These are phyloP conservation scores for Micropoecilia bifurca DNA, from an alignment of 2,797 vertebrate genomes.

Conservation along the genomic window DNA sequence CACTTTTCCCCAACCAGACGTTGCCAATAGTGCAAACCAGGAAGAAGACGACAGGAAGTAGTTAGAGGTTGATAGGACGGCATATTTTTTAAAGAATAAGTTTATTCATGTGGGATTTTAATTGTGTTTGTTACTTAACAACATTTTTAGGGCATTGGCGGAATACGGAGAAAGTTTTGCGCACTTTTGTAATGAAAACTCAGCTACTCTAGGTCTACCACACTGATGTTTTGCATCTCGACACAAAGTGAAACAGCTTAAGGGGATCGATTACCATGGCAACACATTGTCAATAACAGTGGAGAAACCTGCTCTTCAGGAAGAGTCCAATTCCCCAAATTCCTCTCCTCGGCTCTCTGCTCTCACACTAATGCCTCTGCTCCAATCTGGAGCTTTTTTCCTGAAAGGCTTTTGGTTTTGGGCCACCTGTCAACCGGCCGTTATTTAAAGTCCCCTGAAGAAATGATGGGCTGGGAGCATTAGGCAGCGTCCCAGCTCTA, in stretches of 20 bases:
- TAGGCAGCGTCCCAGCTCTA: constrained; percentile 80
- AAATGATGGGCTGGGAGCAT: constrained; percentile 76
- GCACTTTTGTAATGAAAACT: no score
- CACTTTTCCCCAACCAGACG: no score
- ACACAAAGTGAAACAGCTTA: not conserved
- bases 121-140: no score
- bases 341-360: constrained; percentile 26
- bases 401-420: constrained; percentile 74
- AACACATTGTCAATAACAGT: not conserved
- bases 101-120: no score
- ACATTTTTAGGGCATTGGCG: no score
- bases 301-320: constrained; percentile 2
- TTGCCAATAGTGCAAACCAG: no score
- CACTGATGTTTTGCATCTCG: not conserved
- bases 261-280: not conserved
- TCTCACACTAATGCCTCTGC: constrained; percentile 42
- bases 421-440: constrained; percentile 76
- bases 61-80: no score
- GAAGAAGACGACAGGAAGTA: no score
- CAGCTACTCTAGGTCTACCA: no score
- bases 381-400: constrained; percentile 61
- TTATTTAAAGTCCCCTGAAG: constrained; percentile 77
- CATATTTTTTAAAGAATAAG: no score
- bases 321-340: constrained; percentile 19
- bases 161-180: not conserved